Conservation (phyloP, 2,797 vertebrate species). For the Gymnothorax reevesii region DNA sequence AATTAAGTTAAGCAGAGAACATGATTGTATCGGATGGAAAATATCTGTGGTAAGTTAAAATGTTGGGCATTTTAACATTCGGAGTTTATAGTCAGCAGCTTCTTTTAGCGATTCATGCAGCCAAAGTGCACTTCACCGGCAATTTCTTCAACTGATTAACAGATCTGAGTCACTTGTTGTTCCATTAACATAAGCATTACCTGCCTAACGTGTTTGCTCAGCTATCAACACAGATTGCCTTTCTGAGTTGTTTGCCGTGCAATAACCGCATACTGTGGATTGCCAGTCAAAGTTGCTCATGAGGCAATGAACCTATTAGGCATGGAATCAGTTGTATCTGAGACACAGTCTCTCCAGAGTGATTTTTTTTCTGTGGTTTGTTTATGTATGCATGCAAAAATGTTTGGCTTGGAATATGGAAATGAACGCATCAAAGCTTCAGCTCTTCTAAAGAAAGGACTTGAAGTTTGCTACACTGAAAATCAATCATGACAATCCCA, state of each 20-base stretch:
- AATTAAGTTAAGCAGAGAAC: constrained; percentile 12
- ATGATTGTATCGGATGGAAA: not conserved
- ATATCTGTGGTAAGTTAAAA: not conserved
- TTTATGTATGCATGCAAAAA: constrained; percentile 58
- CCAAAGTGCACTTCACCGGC: not conserved
- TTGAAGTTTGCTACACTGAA: constrained; percentile 76
- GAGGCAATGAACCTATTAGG: constrained; percentile 27
- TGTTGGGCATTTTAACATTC: not conserved
- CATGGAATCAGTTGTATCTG: constrained; percentile 11
- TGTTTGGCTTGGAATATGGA: constrained; percentile 82
- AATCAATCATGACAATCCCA: constrained; percentile 77
- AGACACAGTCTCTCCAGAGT: constrained; percentile 19
- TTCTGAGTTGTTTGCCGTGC: not conserved
- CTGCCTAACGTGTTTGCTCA: not conserved
- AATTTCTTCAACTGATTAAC: not conserved
- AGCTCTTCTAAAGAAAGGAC: constrained; percentile 81
- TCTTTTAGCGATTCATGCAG: not conserved
- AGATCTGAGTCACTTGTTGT: constrained; percentile 3
- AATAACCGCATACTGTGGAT: constrained; percentile 17
- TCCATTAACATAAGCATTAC: constrained; percentile 19
- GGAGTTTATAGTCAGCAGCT: not conserved
- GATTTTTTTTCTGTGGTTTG: constrained; percentile 12
- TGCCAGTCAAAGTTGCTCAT: not conserved
- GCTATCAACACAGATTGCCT: constrained; percentile 19
- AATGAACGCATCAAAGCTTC: constrained; percentile 82